phyloP scores from a whole-genome alignment of 2,888 invertebrate genomes.

The Schizaphis graminum region DNA sequence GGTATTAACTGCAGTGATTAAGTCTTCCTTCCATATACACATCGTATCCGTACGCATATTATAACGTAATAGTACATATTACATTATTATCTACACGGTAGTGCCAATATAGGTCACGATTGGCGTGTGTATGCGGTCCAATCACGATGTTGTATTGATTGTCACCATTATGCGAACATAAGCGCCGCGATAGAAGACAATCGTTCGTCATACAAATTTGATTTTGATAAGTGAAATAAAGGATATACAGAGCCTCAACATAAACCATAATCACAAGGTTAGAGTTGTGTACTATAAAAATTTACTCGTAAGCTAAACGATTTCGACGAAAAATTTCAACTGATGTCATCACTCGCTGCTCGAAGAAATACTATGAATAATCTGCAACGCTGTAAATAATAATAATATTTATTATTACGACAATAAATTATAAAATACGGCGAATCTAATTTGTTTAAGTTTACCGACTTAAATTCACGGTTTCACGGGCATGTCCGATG shows the following conservation, averaged over 20 bases:
- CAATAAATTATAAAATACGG: too few species aligned
- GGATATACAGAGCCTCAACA: too few species aligned
- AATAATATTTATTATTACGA: too few species aligned
- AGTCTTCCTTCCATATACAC: background rate
- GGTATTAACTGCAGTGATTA: background rate
- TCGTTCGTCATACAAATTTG: background rate
- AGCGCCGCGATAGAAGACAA: background rate
- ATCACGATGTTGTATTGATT: background rate
- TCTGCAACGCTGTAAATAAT: background rate
- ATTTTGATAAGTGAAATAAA: background rate
- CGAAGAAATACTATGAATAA: background rate
- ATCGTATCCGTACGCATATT: background rate
- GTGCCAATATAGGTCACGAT: background rate
- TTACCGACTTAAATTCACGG: too few species aligned
- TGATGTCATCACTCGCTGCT: background rate
- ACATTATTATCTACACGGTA: background rate
- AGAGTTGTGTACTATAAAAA: background rate
- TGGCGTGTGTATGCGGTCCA: background rate
- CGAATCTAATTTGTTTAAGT: too few species aligned
- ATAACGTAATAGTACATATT: background rate
- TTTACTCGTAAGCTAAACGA: background rate
- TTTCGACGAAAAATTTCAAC: background rate
- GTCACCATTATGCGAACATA: background rate
- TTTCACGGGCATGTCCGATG: too few species aligned
- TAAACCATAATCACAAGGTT: background rate